A percentile compares a stretch with the other conserved stretches of the same genome.
Evolutionary conservation across 2,797 vertebrate species (phyloP).

Genomic region (Phalanger gymnotis): DNA sequence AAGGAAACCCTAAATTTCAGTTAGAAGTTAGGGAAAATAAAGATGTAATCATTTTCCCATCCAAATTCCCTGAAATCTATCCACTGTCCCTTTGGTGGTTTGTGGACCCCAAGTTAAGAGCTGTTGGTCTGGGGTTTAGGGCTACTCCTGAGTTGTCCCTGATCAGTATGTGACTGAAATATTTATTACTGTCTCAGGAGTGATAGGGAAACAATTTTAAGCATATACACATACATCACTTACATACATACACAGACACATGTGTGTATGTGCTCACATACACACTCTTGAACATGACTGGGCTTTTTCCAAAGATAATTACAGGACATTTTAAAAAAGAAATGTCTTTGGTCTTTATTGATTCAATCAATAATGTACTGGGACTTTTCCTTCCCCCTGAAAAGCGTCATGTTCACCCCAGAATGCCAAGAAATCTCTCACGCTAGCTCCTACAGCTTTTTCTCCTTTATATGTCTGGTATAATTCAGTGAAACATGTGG

Average conservation of each 20-base stretch:
- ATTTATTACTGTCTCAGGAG: conserved; percentile 16
- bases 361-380: not conserved
- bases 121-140: not conserved
- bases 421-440: not conserved
- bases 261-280: not conserved
- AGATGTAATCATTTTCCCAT: not conserved
- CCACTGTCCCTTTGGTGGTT: not conserved
- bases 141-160: not conserved
- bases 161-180: not conserved
- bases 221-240: not conserved
- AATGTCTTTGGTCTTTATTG: not conserved
- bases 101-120: not conserved
- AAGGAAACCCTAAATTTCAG: not conserved
- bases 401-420: not conserved
- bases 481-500: not conserved
- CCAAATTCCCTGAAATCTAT: not conserved
- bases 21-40: not conserved
- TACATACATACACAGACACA: not conserved
- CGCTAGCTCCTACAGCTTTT: not conserved
- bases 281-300: not conserved
- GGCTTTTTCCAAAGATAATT: not conserved
- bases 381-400: not conserved
- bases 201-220: conserved; percentile 17
- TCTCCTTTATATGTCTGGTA: not conserved
- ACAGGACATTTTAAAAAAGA: not conserved